Base-by-base conservation (phyloP, 2,797 vertebrate species). In the Enteromius radiatus region DNA sequence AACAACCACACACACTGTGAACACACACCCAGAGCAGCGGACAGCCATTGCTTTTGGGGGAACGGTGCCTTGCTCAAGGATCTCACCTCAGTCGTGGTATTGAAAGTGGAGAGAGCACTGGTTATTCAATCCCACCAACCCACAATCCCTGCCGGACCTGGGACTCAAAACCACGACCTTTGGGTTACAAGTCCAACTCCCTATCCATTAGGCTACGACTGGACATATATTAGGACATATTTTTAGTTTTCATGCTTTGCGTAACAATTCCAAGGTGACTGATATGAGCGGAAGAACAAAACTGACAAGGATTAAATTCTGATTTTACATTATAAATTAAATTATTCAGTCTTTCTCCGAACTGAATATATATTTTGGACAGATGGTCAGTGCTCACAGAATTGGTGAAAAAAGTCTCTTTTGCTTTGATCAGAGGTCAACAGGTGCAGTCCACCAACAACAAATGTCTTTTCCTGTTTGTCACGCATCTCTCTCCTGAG, bases 371-470 rank as follows among this genome's bases (percentile, higher is more conserved):
- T 74, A 28, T 52, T 41, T 74, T 5, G 23, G 59, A 65, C 17
- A 75, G 80, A 75, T n/a, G n/a, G 59, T 33, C 21, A 0, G 21
- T 3, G 23, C 8, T 63, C 14, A 21, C 1, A 28, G 15, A 28
- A 76, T 5, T 17, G 8, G 26, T 47, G 9, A 31, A 49, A 52
- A 31, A 21, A 43, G 14, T 28, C 19, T 15, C 3, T 33, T 43
- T 45, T 26, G 19, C 36, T 56, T 52, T 31, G 26, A 78, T 49
- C 14, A 76, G 23, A 61, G 75, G 74, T 70, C 65, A 83, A 83
- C 81, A 84, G 77, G 81, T 84, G 81, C 41, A 23, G 65, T 76
- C 47, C 52, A 28, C 14, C 23, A 54, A 75, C 63, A 71, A 61
- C 70, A 52, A 21, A 41, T 68, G 68, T 76, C 84, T 68, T 85